A percentile compares a stretch with the other conserved stretches of the same genome.
These are phyloP conservation scores for Oophaga sylvatica DNA, from an alignment of 2,797 vertebrate genomes.

Conservation along the genomic window DNA sequence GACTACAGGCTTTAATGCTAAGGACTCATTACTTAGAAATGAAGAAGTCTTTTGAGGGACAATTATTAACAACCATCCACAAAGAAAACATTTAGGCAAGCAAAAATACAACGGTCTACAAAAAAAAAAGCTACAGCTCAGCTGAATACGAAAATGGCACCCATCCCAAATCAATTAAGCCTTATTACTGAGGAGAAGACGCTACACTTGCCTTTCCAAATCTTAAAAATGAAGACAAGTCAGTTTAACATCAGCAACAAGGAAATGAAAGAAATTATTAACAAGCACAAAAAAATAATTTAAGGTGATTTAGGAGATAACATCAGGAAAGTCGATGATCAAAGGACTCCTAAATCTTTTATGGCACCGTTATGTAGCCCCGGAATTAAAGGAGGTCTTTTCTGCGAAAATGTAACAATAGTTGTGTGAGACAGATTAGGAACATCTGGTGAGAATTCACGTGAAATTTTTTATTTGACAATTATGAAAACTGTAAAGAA, in stretches of 20 bases:
- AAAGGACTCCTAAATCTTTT: constrained; percentile 31
- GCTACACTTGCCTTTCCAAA: constrained; percentile 31
- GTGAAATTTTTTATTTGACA: constrained; percentile 4
- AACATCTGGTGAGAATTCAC: background rate
- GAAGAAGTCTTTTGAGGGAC: constrained; percentile 35
- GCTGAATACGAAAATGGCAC: constrained; percentile 66
- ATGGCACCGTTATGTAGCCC: background rate
- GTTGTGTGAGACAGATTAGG: background rate
- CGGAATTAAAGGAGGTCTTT: constrained; percentile 24
- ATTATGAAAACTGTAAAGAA: background rate
- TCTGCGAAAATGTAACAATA: background rate
- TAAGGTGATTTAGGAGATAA: constrained; percentile 40
- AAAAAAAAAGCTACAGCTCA: constrained; percentile 43
- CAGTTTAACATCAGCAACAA: constrained; percentile 21
- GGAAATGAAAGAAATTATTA: constrained; percentile 50
- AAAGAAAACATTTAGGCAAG: constrained; percentile 57
- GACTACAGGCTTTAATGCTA: constrained; percentile 31
- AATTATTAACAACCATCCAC: constrained; percentile 44
- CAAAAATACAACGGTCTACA: constrained; percentile 33
- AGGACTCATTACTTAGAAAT: constrained; percentile 35
- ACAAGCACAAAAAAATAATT: constrained; percentile 19
- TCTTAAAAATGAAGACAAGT: constrained; percentile 41
- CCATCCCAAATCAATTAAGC: constrained; percentile 74
- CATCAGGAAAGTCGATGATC: constrained; percentile 27
- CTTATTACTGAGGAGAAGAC: constrained; percentile 66